Conservation (phyloP, 2,888 invertebrate species). For the Scaptodrosophila latifasciaeformis region DNA sequence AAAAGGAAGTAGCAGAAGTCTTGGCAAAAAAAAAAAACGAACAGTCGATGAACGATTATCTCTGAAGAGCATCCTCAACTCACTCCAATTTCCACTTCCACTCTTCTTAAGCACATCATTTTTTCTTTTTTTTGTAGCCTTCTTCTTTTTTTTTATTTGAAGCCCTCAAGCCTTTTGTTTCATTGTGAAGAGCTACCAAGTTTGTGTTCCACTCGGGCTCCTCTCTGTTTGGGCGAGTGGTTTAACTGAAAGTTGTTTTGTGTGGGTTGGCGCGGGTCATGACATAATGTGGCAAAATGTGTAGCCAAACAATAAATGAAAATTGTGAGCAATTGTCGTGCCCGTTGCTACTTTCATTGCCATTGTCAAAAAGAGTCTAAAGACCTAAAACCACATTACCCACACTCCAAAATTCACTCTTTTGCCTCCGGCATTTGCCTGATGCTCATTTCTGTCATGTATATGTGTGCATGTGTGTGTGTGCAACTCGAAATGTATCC, state of each 20-base stretch:
- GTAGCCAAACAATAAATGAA: conserved; percentile 66
- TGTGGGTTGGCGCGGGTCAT: conserved; percentile 17
- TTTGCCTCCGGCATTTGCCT: conserved; percentile 9
- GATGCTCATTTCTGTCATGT: conserved; percentile 32
- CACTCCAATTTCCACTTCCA: too few relatives aligned
- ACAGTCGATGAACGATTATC: too few relatives aligned
- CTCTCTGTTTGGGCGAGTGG: neutral
- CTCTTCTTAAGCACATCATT: too few relatives aligned
- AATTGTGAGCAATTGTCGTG: conserved; percentile 66
- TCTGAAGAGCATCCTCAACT: too few relatives aligned
- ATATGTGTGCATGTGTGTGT: too few relatives aligned
- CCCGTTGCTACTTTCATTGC: conserved; percentile 4
- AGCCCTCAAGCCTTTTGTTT: conserved; percentile 1
- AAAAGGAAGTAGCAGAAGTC: too few relatives aligned
- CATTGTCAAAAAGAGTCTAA: neutral
- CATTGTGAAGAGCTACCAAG: neutral
- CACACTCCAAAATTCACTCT: neutral
- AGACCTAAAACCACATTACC: neutral
- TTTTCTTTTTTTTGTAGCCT: too few relatives aligned
- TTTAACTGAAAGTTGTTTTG: conserved; percentile 4
- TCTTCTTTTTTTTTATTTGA: too few relatives aligned
- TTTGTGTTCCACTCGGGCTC: too few relatives aligned
- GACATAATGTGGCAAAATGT: conserved; percentile 62
- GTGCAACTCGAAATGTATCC: too few relatives aligned
- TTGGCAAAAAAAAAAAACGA: too few relatives aligned